Percentiles rank a stretch among this genome's conserved stretches.
phyloP scores from a whole-genome alignment of 2,797 vertebrate genomes.

The Micropoecilia bifurca region DNA sequence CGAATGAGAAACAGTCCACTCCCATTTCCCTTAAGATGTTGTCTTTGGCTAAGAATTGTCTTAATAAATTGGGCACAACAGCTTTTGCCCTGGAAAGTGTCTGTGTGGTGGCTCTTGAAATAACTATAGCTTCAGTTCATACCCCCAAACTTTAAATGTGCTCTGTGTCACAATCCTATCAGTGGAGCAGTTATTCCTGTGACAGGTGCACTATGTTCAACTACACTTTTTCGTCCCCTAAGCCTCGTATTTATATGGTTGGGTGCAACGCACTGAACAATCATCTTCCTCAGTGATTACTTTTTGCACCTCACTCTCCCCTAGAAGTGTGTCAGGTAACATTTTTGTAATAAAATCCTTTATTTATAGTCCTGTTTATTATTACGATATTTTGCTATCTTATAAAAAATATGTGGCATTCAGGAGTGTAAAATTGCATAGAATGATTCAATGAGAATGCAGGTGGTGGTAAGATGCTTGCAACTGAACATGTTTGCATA shows the following conservation, averaged over 20 bases:
- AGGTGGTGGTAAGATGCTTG: not conserved
- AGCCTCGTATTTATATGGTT: not conserved
- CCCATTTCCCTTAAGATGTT: not conserved
- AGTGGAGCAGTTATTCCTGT: not conserved
- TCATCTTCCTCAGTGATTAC: not conserved
- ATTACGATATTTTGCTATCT: not conserved
- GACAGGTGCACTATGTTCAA: not conserved
- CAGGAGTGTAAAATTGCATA: not conserved
- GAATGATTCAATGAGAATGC: not conserved
- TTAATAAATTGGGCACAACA: not conserved
- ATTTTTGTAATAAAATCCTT: not conserved
- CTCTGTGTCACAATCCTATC: not conserved
- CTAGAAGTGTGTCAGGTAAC: not conserved
- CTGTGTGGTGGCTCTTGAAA: not conserved
- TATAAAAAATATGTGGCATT: not conserved
- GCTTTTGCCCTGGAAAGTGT: not conserved
- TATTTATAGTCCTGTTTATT: not conserved
- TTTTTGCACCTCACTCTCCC: not conserved
- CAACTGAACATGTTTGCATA: not conserved
- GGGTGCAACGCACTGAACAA: not conserved
- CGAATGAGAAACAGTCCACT: not conserved
- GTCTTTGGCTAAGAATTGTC: not conserved
- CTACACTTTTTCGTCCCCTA: not conserved
- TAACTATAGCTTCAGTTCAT: not conserved
- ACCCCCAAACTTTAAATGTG: not conserved